phyloP scores from a whole-genome alignment of 35 echinoderm and acorn worm species.

The Amphiura filiformis region DNA sequence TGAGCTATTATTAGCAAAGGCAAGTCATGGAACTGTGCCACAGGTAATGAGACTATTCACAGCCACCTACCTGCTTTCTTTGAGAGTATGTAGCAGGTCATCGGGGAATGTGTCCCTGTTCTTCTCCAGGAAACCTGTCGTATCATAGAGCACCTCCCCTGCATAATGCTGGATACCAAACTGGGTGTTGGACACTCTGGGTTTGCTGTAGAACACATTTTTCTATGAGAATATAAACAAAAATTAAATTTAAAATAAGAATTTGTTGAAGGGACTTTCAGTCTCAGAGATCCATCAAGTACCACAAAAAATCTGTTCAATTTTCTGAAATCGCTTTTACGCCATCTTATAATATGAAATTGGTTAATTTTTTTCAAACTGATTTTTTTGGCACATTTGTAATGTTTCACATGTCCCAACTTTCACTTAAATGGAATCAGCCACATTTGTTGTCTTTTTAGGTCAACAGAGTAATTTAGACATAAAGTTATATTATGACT shows the following conservation, averaged over 20 bases:
- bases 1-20: too few relatives aligned
- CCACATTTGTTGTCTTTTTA: too few relatives aligned
- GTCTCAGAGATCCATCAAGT: too few relatives aligned
- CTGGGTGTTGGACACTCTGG: constrained; percentile 58
- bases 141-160: constrained; percentile 87
- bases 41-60: too few relatives aligned
- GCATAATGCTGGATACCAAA: constrained; percentile 98
- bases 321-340: not conserved
- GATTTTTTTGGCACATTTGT: too few relatives aligned
- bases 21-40: too few relatives aligned
- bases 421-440: too few relatives aligned
- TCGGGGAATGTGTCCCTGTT: constrained; percentile 97
- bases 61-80: constrained; percentile 99
- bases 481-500: too few relatives aligned
- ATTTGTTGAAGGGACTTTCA: not conserved
- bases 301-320: not conserved
- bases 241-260: not conserved
- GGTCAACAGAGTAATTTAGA: too few relatives aligned
- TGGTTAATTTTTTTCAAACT: too few relatives aligned
- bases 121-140: constrained; percentile 95
- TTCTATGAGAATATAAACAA: constrained; percentile 51
- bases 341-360: too few relatives aligned
- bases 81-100: constrained; percentile 77
- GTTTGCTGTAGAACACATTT: constrained; percentile 92
- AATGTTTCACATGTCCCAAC: too few relatives aligned